Base-by-base conservation (phyloP, 2,113 vertebrate species). In the Phalacrocorax brasilianus region DNA sequence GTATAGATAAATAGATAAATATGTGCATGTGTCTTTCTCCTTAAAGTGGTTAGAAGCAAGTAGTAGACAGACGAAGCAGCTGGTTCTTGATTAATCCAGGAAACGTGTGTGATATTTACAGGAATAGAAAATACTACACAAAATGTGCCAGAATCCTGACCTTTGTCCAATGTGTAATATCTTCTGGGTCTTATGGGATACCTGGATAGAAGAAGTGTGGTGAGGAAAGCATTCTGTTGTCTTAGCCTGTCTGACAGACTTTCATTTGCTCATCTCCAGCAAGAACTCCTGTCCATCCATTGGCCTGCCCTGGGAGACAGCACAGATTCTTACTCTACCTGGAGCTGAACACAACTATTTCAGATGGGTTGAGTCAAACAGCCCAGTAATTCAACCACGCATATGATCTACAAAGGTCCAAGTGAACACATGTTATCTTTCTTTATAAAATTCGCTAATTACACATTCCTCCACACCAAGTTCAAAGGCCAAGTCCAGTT, bases 1-100 rank as follows among this genome's bases (percentile, higher is more conserved):
- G 55, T 2, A 68, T 11, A 49, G 15, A 45, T 8, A 22, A 14
- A 32, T 3, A 70, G 8, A 33, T 32, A 32, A 16, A 47, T 47
- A 30, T 0, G 0, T 32, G 5, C 32, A 18, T 27, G 3, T 67
- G 33, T 47, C 27, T 71, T 84, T 88, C 8, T 90, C 53, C 40
- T 79, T 75, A 13, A 87, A 56, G 23, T 52, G 38, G 5, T 74
- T 72, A 89, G 52, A 61, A 79, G 28, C 28, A 67, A 52, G 9
- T 47, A 87, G 66, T 82, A 74, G 74, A 62, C 61, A 72, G 56
- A 82, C 33, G 47, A 96, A 75, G 53, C 53, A 94, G 12, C 26
- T 88, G 66, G 14, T 55, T 87, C 35, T 73, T 88, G 19, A 85
- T 52, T 89, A 93, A 96, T 76, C 19, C 55, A 68, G 53, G 40